Evolutionary conservation across 1,140 invertebrate genomes (phyloP).

Genomic region (Pachypeltis micranthus): DNA sequence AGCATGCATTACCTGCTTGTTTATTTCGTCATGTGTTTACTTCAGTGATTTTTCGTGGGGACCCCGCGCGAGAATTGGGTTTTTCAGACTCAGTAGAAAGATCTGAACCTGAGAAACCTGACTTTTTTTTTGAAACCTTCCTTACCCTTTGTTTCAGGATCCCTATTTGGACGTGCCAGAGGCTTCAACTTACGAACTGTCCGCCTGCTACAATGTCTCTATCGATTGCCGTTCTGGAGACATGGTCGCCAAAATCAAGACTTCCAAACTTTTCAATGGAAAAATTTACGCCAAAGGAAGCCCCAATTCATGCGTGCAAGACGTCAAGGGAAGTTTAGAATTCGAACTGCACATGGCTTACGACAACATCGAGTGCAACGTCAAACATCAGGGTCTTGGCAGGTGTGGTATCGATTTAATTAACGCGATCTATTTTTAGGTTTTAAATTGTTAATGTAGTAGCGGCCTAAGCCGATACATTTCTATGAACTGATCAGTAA

Average conservation of each 20-base stretch:
- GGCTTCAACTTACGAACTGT: conserved; percentile 80
- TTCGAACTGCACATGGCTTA: conserved; percentile 84
- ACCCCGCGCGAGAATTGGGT: too few species aligned
- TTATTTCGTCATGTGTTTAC: too few species aligned
- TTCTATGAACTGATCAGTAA: too few species aligned
- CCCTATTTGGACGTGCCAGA: conserved; percentile 81
- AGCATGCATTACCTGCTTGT: too few species aligned
- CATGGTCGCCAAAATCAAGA: conserved; percentile 84
- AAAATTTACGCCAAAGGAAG: conserved; percentile 89
- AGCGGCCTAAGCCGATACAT: too few species aligned
- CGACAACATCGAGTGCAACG: conserved; percentile 81
- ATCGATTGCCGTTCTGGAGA: conserved; percentile 83
- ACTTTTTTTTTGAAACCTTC: too few species aligned
- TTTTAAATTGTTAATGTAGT: too few species aligned
- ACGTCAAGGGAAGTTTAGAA: conserved; percentile 69
- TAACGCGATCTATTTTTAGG: too few species aligned
- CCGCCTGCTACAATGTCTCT: conserved; percentile 87
- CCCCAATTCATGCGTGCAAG: conserved; percentile 79
- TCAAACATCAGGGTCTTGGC: conserved; percentile 50
- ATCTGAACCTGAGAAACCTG: too few species aligned
- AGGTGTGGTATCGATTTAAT: too few species aligned
- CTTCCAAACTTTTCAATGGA: conserved; percentile 83
- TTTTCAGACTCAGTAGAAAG: too few species aligned
- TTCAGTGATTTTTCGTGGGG: too few species aligned
- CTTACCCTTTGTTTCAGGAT: conserved; percentile 45